Evolutionary conservation across 2,113 vertebrate species (phyloP).

Genomic region (Marmota flaviventris): DNA sequence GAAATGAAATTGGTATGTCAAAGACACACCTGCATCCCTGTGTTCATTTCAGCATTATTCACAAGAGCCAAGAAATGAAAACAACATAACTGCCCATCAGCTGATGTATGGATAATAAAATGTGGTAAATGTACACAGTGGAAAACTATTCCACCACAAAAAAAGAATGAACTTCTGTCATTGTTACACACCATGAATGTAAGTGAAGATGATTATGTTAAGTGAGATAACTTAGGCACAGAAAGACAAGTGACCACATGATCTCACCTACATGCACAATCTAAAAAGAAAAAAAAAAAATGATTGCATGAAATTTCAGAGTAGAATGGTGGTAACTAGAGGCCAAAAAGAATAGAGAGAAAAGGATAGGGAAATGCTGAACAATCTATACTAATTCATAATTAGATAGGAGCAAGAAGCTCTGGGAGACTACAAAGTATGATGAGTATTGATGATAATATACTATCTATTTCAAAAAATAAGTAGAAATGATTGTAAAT

Average conservation of each 20-base stretch:
- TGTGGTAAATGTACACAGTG: background rate
- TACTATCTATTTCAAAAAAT: background rate
- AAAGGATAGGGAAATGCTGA: background rate
- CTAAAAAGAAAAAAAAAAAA: background rate
- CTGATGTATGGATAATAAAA: background rate
- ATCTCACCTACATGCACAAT: background rate
- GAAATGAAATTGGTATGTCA: background rate
- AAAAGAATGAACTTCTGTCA: background rate
- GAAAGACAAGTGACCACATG: background rate
- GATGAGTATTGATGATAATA: background rate
- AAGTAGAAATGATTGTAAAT: background rate
- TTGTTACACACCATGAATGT: background rate
- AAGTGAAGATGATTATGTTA: background rate
- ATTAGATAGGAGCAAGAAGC: background rate
- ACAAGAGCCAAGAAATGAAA: background rate
- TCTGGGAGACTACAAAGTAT: background rate
- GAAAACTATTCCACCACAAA: background rate
- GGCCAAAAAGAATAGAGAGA: background rate
- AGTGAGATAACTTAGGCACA: background rate
- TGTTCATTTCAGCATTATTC: background rate
- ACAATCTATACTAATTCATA: background rate
- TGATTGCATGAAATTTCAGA: background rate
- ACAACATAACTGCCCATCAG: background rate
- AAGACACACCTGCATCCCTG: background rate
- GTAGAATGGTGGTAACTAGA: background rate